Evolutionary conservation across 2,113 vertebrate genomes (phyloP).

Genomic region (Athene noctua): DNA sequence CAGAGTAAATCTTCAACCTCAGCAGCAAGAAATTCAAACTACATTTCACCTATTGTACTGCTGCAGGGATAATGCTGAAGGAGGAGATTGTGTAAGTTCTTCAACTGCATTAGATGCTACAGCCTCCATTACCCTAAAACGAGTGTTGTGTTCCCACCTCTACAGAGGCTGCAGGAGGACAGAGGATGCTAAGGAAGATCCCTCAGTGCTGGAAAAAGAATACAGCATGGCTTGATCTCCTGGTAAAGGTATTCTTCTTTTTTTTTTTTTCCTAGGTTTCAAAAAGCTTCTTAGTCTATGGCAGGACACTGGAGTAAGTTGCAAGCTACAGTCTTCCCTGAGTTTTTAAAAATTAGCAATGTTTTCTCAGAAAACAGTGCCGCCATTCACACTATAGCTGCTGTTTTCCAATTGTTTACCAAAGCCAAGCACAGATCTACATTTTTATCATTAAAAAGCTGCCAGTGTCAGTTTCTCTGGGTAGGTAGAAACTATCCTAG

Average conservation of each 20-base stretch:
- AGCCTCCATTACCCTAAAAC: not conserved
- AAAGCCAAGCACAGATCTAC: not conserved
- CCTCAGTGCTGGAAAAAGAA: not conserved
- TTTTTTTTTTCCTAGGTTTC: not conserved
- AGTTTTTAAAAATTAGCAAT: not conserved
- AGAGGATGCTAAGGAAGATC: not conserved
- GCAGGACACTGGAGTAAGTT: not conserved
- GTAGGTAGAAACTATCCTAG: not conserved
- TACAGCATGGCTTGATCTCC: not conserved
- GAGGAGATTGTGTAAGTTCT: not conserved
- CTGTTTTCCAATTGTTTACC: not conserved
- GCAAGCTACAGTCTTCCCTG: not conserved
- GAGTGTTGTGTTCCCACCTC: not conserved
- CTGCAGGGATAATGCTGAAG: not conserved
- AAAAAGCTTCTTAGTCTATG: not conserved
- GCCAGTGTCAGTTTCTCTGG: not conserved
- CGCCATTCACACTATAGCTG: not conserved
- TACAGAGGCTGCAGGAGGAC: not conserved
- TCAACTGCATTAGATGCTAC: not conserved
- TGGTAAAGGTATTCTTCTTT: not conserved
- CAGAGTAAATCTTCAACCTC: not conserved
- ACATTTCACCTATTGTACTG: accelerated
- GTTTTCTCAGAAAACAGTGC: not conserved
- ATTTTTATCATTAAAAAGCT: not conserved
- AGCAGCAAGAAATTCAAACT: not conserved